Conservation (phyloP, 1,140 invertebrate genomes). For the Drosophila pseudoananassae region DNA sequence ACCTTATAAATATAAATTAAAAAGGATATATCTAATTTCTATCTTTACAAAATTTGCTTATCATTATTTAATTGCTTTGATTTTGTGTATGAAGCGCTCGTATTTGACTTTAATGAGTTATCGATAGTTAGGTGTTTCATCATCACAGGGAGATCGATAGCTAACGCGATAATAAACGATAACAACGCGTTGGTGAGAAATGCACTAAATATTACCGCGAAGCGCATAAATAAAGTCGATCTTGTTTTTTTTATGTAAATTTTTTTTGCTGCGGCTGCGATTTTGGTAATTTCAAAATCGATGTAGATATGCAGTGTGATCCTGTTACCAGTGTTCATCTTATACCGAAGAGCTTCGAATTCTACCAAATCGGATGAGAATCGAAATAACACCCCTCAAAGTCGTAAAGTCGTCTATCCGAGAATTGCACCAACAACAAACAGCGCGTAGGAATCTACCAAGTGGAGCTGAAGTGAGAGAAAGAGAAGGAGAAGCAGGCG, state of each 20-base stretch:
- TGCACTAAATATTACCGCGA: neutral
- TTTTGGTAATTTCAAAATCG: slow-evolving; percentile 31
- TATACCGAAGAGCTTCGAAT: neutral
- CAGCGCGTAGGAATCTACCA: slow-evolving; percentile 1
- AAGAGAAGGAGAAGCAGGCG: slow-evolving; percentile 18
- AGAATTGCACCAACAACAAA: slow-evolving; percentile 19
- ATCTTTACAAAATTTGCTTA: too few species aligned
- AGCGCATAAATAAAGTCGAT: slow-evolving; percentile 69
- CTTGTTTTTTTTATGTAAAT: slow-evolving; percentile 44
- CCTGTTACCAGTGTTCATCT: slow-evolving; percentile 31
- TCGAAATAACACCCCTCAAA: neutral
- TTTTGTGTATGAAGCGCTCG: too few species aligned
- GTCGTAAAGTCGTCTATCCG: neutral
- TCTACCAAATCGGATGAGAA: slow-evolving; percentile 13
- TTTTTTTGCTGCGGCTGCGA: slow-evolving; percentile 50
- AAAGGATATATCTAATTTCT: too few species aligned
- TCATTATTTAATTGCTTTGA: too few species aligned
- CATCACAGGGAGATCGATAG: neutral
- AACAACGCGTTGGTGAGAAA: neutral
- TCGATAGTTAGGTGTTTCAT: neutral
- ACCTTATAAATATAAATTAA: neutral
- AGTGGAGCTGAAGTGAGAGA: slow-evolving; percentile 3
- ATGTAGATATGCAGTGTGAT: slow-evolving; percentile 73
- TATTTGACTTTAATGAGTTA: neutral
- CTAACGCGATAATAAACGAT: neutral